Conservation (phyloP, 2,888 invertebrate species). For the Aspidiotus destructor region DNA sequence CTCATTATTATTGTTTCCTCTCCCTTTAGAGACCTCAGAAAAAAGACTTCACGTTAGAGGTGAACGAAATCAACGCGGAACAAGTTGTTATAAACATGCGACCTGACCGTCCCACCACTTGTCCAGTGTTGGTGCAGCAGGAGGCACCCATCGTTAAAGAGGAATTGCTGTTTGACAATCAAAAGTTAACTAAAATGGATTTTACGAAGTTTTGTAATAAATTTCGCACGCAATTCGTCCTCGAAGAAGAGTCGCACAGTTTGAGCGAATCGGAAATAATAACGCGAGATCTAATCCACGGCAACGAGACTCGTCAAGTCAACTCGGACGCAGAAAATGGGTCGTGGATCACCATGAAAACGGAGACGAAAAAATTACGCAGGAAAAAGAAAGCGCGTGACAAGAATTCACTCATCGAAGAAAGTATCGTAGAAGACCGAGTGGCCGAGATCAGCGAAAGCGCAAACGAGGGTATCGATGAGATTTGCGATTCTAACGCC, state of each 20-base stretch:
- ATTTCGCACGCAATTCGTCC: not conserved
- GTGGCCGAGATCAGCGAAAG: constrained; percentile 1
- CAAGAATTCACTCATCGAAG: not conserved
- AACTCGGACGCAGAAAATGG: constrained; percentile 4
- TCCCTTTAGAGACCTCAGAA: too few relatives aligned
- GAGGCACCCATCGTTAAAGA: too few relatives aligned
- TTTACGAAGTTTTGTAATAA: constrained; percentile 8
- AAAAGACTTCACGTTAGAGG: too few relatives aligned
- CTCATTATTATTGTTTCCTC: not conserved
- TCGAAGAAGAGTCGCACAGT: constrained; percentile 15
- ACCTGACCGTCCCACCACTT: too few relatives aligned
- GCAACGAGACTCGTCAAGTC: not conserved
- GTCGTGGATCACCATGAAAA: constrained; percentile 23
- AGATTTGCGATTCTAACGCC: not conserved
- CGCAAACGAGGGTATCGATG: not conserved
- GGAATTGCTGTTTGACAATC: too few relatives aligned
- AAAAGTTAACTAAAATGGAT: not conserved
- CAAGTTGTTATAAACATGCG: too few relatives aligned
- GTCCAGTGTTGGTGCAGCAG: too few relatives aligned
- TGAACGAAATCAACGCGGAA: too few relatives aligned
- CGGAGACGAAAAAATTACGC: constrained; percentile 12
- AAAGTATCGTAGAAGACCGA: not conserved
- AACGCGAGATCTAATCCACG: not conserved
- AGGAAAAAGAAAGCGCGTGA: constrained; percentile 11
- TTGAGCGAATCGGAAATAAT: constrained; percentile 16